Base-by-base conservation (phyloP, 2,113 vertebrate genomes). In the Erpornis zantholeuca region DNA sequence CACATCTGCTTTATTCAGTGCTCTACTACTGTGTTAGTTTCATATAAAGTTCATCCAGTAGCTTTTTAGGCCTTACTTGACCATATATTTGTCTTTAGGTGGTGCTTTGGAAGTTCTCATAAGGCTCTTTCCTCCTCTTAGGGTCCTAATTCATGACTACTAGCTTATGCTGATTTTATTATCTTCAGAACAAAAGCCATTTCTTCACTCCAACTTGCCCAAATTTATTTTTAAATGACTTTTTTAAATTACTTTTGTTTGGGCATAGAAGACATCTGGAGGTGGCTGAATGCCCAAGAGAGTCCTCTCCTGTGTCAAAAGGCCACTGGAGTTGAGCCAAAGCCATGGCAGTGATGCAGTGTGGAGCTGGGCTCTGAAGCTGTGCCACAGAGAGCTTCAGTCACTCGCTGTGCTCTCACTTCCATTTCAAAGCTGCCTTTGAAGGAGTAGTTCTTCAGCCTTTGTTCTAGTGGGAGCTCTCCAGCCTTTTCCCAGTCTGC, bases 401-500 rank as follows among this genome's bases (percentile, higher is more conserved):
- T 59, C 54, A 16, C 54, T 92, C 18, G 15, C 66, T 36, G 33
- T 28, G 45, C 63, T 80, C 76, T 40, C 57, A 20, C 66, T 75
- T 83, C 65, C 33, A 61, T 80, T 90, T 92, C 87, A 87, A n/a
- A 84, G 73, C 21, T 66, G 52, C 56, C 73, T 90, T 83, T 75
- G 82, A 87, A 83, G 60, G 54, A 70, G 24, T 1, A 25, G 16
- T 12, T 40, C 45, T 24, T 36, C 19, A 50, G 10, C 28, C 40
- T 56, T 60, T 40, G 15, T 80, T 65, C 45, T 45, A 28, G 24
- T n/a, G 47, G 47, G 35, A 76, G 22, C 36, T 84, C 42, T 27
- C 29, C 33, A 66, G 47, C 22, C 14, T 71, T 56, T 70, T 54
- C 50, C 21, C 35, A 36, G 13, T 25, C 61, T 60, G 15, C 45